Base-by-base conservation (phyloP, 1,140 invertebrate species). In the Pollicipes pollicipes region DNA sequence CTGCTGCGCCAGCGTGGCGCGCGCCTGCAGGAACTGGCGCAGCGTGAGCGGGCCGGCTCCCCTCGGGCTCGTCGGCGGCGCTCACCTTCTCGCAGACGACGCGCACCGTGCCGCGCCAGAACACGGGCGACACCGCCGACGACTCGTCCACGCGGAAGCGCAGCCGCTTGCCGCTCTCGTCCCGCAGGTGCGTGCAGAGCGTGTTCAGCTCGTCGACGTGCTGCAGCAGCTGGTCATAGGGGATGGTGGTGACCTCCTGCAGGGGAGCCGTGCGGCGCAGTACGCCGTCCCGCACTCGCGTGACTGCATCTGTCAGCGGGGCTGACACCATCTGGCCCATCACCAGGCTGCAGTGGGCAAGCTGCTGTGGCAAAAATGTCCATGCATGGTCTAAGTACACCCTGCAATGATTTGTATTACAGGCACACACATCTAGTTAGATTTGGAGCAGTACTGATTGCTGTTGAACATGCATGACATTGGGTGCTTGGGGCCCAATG, bases 81-180 rank as follows among this genome's bases (percentile, higher is more conserved):
- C 24, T 16, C 16, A 29, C 24, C 28, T 10, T 21, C 28, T 66
- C 28, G 28, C 64, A 66, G 27, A 21, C 64, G 64, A 66, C 10
- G n/a, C 64, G 64, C 64, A 66, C 64, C 27, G 27, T 27, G 64
- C 27, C 64, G 64, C 64, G 64, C 64, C 64, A 66, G 24, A 66
- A 10, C 27, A 66, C 64, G 2, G 64, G 64, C 64, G 28, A 3
- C 64, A 10, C 27, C 6, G 64, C 64, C 4, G 64, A 28, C 10
- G 3, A 3, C n/a, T 3, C 64, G 64, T 66, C 64, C 64, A 66
- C 64, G 64, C 8, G n/a, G 64, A 66, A 66, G 10, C n/a, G 27
- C 27, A 29, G 64, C 64, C 64, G 64, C 10, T n/a, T 21, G n/a
- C 64, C 27, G n/a, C n/a, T 10, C 1, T 1, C 64, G 64, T 29